Conservation (phyloP, 2,113 vertebrate species). For the Scolopax mira region DNA sequence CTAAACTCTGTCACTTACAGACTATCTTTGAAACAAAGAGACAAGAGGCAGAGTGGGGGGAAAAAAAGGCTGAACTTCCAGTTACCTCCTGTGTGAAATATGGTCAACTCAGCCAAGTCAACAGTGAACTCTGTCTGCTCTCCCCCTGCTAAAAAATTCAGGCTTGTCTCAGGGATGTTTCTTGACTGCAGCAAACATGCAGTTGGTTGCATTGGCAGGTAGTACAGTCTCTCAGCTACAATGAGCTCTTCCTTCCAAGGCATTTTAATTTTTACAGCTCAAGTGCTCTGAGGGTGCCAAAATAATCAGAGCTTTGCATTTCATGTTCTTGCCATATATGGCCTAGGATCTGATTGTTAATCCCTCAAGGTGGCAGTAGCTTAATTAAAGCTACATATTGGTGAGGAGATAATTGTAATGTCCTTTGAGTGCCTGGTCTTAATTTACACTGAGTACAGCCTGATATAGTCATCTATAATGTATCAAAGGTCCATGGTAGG, state of each 20-base stretch:
- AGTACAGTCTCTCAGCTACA: slow-evolving; percentile 17
- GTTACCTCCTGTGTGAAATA: neutral
- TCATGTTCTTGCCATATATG: neutral
- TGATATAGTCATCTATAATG: slow-evolving; percentile 53
- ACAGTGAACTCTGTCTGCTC: slow-evolving; percentile 4
- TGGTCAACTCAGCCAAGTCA: slow-evolving; percentile 7
- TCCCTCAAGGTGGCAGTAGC: slow-evolving; percentile 48
- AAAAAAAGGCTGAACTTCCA: neutral
- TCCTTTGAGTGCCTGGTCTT: slow-evolving; percentile 29
- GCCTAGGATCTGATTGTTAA: slow-evolving; percentile 19
- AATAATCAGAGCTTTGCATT: slow-evolving; percentile 49
- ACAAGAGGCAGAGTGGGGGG: neutral
- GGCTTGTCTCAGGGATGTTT: neutral
- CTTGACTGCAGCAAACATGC: neutral
- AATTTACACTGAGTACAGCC: slow-evolving; percentile 7
- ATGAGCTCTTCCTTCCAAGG: neutral
- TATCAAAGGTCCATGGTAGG: slow-evolving; percentile 20
- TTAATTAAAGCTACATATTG: slow-evolving; percentile 59
- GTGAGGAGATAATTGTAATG: slow-evolving; percentile 50
- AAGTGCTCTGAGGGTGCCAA: slow-evolving; percentile 20
- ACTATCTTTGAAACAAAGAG: neutral
- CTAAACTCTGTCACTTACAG: neutral
- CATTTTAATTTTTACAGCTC: slow-evolving; percentile 37
- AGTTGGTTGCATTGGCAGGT: slow-evolving; percentile 2
- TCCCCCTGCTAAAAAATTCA: neutral